phyloP scores from a whole-genome alignment of 2,113 vertebrate species.

The Petroica traversi region DNA sequence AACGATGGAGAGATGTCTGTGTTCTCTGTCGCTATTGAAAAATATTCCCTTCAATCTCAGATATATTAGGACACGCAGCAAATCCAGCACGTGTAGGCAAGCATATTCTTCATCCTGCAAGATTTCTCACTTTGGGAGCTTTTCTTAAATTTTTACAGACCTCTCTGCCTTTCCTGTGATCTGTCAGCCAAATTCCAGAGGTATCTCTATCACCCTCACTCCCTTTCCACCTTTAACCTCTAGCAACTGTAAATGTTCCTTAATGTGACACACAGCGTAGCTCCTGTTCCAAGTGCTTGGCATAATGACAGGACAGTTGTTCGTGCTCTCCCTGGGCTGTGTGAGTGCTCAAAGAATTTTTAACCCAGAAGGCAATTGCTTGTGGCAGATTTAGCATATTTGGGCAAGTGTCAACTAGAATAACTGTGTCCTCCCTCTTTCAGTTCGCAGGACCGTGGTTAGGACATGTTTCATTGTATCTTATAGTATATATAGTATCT shows the following conservation, averaged over 20 bases:
- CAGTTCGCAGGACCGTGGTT: not conserved
- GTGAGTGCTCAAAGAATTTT: not conserved
- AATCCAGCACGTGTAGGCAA: not conserved
- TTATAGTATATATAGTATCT: not conserved
- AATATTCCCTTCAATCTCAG: not conserved
- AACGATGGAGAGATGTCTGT: not conserved
- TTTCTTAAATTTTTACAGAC: not conserved
- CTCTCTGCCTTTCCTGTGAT: not conserved
- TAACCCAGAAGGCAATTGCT: not conserved
- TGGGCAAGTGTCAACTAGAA: not conserved
- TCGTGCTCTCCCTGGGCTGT: not conserved
- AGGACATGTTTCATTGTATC: not conserved
- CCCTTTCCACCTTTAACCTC: slow-evolving; percentile 18
- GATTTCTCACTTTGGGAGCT: not conserved
- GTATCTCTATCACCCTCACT: not conserved
- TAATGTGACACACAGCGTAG: not conserved
- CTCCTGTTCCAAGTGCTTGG: not conserved
- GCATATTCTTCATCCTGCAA: not conserved
- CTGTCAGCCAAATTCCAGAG: not conserved
- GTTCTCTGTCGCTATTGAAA: not conserved
- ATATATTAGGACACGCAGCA: not conserved
- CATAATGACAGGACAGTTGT: not conserved
- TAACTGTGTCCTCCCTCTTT: not conserved
- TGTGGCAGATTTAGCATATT: not conserved
- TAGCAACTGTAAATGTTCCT: not conserved